phyloP scores from a whole-genome alignment of 2,113 vertebrate genomes.

The Boleophthalmus pectinirostris region DNA sequence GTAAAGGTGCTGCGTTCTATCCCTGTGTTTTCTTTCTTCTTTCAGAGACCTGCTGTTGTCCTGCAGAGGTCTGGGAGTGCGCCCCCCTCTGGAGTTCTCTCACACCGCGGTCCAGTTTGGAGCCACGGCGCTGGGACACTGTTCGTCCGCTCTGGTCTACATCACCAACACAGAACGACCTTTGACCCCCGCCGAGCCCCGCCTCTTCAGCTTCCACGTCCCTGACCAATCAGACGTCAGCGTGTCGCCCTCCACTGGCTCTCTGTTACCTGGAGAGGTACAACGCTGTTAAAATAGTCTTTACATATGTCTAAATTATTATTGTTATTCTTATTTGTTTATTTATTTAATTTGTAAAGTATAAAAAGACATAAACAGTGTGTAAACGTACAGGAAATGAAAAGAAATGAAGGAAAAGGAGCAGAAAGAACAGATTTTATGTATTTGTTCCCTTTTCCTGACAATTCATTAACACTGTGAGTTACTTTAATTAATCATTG shows the following conservation, averaged over 20 bases:
- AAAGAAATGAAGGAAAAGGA: too few species aligned
- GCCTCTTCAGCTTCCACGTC: slow-evolving; percentile 81
- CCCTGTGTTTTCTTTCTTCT: slow-evolving; percentile 19
- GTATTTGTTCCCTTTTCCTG: too few species aligned
- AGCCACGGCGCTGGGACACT: slow-evolving; percentile 81
- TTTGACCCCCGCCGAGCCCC: slow-evolving; percentile 65
- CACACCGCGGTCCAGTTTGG: slow-evolving; percentile 85
- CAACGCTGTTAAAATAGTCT: background rate
- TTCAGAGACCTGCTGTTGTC: slow-evolving; percentile 85
- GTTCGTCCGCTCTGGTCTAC: slow-evolving; percentile 75
- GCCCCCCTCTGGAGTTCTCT: slow-evolving; percentile 87
- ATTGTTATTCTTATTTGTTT: too few species aligned
- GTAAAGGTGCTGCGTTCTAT: too few species aligned
- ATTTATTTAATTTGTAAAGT: too few species aligned
- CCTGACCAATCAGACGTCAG: slow-evolving; percentile 78
- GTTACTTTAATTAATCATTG: too few species aligned
- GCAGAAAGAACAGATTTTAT: too few species aligned
- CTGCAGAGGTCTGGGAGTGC: slow-evolving; percentile 83
- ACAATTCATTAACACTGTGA: too few species aligned
- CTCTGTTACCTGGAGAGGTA: slow-evolving; percentile 75
- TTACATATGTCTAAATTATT: background rate
- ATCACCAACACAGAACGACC: slow-evolving; percentile 67
- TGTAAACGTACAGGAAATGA: too few species aligned
- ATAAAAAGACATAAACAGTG: too few species aligned
- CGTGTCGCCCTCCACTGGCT: slow-evolving; percentile 80